Evolutionary conservation across 2,888 invertebrate species (phyloP).

Genomic region (Andrena flavipes): DNA sequence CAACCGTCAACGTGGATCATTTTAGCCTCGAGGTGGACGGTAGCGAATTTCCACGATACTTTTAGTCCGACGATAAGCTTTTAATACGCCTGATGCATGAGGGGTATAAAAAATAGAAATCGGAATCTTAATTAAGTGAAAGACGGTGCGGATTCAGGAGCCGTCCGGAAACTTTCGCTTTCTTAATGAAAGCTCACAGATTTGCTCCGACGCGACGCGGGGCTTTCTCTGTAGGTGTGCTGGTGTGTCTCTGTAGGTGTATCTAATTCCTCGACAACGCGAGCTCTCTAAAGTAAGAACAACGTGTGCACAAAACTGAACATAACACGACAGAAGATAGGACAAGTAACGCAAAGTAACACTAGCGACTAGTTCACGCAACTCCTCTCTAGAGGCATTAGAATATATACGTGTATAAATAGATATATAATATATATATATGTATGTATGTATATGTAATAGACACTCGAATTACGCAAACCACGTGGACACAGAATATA

Average conservation of each 20-base stretch:
- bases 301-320: slow-evolving; percentile 60
- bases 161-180: not conserved
- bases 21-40: not conserved
- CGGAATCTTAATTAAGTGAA: not conserved
- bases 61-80: not conserved
- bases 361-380: slow-evolving; percentile 69
- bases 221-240: not conserved
- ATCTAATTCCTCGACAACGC: slow-evolving; percentile 44
- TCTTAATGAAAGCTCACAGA: slow-evolving; percentile 20
- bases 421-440: slow-evolving; percentile 37
- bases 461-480: slow-evolving; percentile 66
- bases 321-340: slow-evolving; percentile 55
- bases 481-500: slow-evolving; percentile 62
- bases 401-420: slow-evolving; percentile 47
- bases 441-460: slow-evolving; percentile 39
- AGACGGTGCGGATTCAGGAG: not conserved
- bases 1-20: not conserved
- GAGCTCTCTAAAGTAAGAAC: slow-evolving; percentile 56
- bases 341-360: slow-evolving; percentile 58
- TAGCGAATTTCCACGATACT: slow-evolving; percentile 4
- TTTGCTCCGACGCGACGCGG: slow-evolving; percentile 8
- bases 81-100: not conserved
- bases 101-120: not conserved
- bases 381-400: slow-evolving; percentile 60
- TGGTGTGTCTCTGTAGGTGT: slow-evolving; percentile 12